Evolutionary conservation across 2,888 invertebrate genomes (phyloP), one percentile per base, ranked within the genome.

Genomic region (Hydrotaea cyrtoneurina): DNA sequence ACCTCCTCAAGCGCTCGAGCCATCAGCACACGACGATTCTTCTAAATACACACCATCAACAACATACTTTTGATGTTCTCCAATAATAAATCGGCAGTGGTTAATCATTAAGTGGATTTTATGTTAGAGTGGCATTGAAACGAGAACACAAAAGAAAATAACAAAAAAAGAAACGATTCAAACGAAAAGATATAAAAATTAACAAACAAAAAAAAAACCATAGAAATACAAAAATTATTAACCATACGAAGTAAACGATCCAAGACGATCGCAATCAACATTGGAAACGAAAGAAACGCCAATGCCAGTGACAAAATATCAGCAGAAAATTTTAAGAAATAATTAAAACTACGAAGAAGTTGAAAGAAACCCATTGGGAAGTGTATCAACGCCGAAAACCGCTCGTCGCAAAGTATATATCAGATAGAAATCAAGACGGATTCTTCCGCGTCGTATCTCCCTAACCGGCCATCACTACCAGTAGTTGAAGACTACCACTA

Each of bases 81-180:
- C 43, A 23, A 66, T 66, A 69, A 69, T 15, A 69, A 31, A 69
- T 46, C 46, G 69, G 21, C 69, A 69, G 69, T 69, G 69, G 43
- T 21, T 69, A 69, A 69, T 69, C 69, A 74, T 74, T 59, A 59
- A 74, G 74, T 74, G 74, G 74, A 74, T 74, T 74, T 74, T 74
- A 74, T 74, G 74, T 74, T 74, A 59, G 74, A 59, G 59, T 74
- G 74, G 59, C 74, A 74, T 74, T 74, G 74, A 74, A 74, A 74
- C 17, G 13, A n/a, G n/a, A 50, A 50, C 50, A 15, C 50, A 50
- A 50, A 39, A 64, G 39, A 39, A 64, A 66, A 66, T 39, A 59
- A 21, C 43, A 3, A 17, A 31, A 71, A n/a, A 69, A 1, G 10
- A 73, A 74, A 26, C 39, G 31, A 73, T 55, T 39, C 36, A 3